phyloP scores from a whole-genome alignment of 2,797 vertebrate genomes.

The Eulemur rubriventer region DNA sequence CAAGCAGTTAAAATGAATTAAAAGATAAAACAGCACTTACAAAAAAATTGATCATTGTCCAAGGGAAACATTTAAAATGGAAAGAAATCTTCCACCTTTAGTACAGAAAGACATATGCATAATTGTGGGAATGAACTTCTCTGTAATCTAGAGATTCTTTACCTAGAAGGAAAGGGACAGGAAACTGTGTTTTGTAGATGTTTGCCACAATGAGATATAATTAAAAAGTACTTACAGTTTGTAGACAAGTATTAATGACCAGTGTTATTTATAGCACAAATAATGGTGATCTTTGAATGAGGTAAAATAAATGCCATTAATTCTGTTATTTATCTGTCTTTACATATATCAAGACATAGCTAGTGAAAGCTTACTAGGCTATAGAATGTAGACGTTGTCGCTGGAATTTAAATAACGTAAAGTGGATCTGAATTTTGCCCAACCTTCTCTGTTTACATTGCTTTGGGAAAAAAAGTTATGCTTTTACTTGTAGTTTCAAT shows the following conservation, averaged over 20 bases:
- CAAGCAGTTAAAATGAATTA: slow-evolving; percentile 84
- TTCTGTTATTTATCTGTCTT: slow-evolving; percentile 78
- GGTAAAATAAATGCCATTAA: slow-evolving; percentile 75
- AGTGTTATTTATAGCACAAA: slow-evolving; percentile 64
- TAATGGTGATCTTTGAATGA: slow-evolving; percentile 74
- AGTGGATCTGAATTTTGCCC: slow-evolving; percentile 38
- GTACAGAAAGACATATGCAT: slow-evolving; percentile 55
- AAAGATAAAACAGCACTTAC: slow-evolving; percentile 80
- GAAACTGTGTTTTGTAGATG: slow-evolving; percentile 65
- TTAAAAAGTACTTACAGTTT: slow-evolving; percentile 73
- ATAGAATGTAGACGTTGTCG: slow-evolving; percentile 44
- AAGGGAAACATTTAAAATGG: slow-evolving; percentile 78
- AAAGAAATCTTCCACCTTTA: slow-evolving; percentile 71
- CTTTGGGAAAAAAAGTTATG: neutral
- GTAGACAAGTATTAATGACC: slow-evolving; percentile 71
- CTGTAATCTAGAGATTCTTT: slow-evolving; percentile 55
- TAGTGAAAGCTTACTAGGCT: slow-evolving; percentile 25
- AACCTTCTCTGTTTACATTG: slow-evolving; percentile 42
- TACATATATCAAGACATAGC: slow-evolving; percentile 55
- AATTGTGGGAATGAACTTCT: slow-evolving; percentile 39
- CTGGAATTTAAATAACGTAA: slow-evolving; percentile 62
- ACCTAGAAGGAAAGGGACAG: slow-evolving; percentile 58
- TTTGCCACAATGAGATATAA: slow-evolving; percentile 71
- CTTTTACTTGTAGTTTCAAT: slow-evolving; percentile 30
- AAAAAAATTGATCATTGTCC: slow-evolving; percentile 80